Evolutionary conservation across 2,113 vertebrate genomes (phyloP), one percentile per base, ranked within the genome.

Genomic region (Chaetura pelagica): DNA sequence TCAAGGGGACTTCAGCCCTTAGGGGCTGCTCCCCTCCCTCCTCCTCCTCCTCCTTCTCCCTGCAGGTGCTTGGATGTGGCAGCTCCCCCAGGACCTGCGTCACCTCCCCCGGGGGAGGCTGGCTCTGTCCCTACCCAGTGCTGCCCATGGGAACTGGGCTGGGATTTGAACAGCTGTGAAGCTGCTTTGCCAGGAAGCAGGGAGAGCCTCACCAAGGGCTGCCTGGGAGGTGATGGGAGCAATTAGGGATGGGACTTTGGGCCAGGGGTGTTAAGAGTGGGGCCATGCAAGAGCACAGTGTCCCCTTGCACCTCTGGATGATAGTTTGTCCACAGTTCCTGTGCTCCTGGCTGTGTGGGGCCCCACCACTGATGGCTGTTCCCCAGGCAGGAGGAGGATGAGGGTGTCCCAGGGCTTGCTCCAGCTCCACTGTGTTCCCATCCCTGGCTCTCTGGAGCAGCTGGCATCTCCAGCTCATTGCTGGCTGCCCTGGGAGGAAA

Each of bases 401-500:
- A 55, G n/a, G n/a, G 68, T 74, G 69, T 52, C 61, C 10, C 1
- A 2, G 64, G 46, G 35, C 35, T 77, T 4, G 4, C 55, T 55
- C 40, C 30, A 7, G 9, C 7, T 49, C 59, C 14, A 8, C 6
- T 0, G 0, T 5, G 9, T 89, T 89, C 87, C 96, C 66, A 9
- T 58, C 40, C 21, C 46, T 0, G 0, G 51, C 61, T 82, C 57
- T 67, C 61, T 0, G 0, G 66, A 93, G 81, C 95, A 94, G 90
- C 94, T 94, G 93, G 55, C 64, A 52, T 38, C 93, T 59, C 18
- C 0, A 40, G 49, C 62, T 88, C 23, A 1, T 58, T 55, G 64
- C 87, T 89, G 89, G 72, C 89, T 89, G 68, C 85, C 72, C 75
- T 2, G 67, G 17, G 79, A 93, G 72, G 88, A 94, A 94, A 97